These are phyloP conservation scores for Oncorhynchus gorbuscha DNA, from an alignment of 2,113 vertebrate species.

Conservation along the genomic window DNA sequence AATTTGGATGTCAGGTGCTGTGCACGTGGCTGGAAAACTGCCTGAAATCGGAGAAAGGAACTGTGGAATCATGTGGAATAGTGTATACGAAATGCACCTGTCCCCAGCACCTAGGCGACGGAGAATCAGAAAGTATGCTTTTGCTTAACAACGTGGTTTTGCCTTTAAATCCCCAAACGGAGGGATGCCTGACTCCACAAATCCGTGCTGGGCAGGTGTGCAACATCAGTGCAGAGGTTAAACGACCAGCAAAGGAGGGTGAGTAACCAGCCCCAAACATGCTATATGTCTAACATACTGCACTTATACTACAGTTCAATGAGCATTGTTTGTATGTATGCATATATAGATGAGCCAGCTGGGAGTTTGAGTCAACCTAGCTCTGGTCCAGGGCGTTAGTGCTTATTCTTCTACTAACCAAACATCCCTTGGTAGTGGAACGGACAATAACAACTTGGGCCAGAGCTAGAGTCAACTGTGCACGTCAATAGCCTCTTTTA, in stretches of 20 bases:
- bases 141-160: conserved; percentile 97
- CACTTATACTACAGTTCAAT: conserved; percentile 16
- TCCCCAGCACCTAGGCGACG: conserved; percentile 95
- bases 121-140: conserved; percentile 87
- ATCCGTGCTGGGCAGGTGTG: conserved; percentile 94
- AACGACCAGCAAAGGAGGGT: conserved; percentile 97
- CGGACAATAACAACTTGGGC: no score
- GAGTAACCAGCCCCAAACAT: conserved; percentile 68
- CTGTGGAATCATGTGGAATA: conserved; percentile 93
- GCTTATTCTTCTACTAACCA: no score
- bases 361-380: no score
- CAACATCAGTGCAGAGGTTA: conserved; percentile 96
- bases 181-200: conserved; percentile 96
- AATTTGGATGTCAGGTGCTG: conserved; percentile 97
- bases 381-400: no score
- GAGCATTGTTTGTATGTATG: conserved; percentile 42
- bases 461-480: conserved; percentile 53
- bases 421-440: no score
- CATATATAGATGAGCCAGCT: conserved; percentile 18
- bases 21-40: conserved; percentile 99
- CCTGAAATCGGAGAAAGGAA: conserved; percentile 93
- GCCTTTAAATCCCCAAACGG: conserved; percentile 96
- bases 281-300: conserved; percentile 27
- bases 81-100: conserved; percentile 99
- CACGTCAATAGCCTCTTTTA: conserved; percentile 64